These are phyloP conservation scores for Desmophyllum pertusum DNA, from an alignment of 92 coral and sea anemone species.

Conservation along the genomic window DNA sequence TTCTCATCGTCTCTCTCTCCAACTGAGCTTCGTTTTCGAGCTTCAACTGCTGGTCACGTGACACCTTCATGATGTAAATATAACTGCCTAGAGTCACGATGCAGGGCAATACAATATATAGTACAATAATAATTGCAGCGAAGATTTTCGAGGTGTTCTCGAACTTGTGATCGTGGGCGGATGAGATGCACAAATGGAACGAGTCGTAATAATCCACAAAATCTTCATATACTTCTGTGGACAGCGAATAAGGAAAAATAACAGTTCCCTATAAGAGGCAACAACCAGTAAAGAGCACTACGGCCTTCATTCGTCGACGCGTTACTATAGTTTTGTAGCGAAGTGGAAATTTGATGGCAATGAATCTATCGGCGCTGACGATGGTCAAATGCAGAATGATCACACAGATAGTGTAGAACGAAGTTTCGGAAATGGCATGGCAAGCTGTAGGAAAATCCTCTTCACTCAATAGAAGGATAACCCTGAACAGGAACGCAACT, in stretches of 20 bases:
- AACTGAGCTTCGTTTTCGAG: slow-evolving; percentile 47
- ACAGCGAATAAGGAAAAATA: slow-evolving; percentile 48
- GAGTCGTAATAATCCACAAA: slow-evolving; percentile 63
- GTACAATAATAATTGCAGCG: slow-evolving; percentile 27
- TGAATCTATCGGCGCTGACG: slow-evolving; percentile 55
- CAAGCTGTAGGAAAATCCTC: slow-evolving; percentile 41
- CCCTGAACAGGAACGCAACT: slow-evolving; percentile 45
- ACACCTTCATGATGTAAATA: slow-evolving; percentile 60
- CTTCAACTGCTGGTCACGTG: slow-evolving; percentile 48
- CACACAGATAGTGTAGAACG: slow-evolving; percentile 48
- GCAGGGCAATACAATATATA: slow-evolving; percentile 54
- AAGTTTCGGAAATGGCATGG: slow-evolving; percentile 62
- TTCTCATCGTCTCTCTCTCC: slow-evolving; percentile 33
- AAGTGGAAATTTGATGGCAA: slow-evolving; percentile 64
- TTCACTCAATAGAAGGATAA: slow-evolving; percentile 26
- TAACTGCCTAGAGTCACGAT: slow-evolving; percentile 48
- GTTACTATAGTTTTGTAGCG: slow-evolving; percentile 59
- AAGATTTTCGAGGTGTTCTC: slow-evolving; percentile 49
- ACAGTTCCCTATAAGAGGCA: slow-evolving; percentile 48
- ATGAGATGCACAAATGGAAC: slow-evolving; percentile 52
- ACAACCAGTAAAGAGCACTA: slow-evolving; percentile 34
- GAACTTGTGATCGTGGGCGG: slow-evolving; percentile 30
- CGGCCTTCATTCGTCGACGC: slow-evolving; percentile 28
- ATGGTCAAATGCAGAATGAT: slow-evolving; percentile 56
- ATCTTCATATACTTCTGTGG: slow-evolving; percentile 46